phyloP scores from a whole-genome alignment of 2,113 vertebrate genomes.

The Pteronura brasiliensis region DNA sequence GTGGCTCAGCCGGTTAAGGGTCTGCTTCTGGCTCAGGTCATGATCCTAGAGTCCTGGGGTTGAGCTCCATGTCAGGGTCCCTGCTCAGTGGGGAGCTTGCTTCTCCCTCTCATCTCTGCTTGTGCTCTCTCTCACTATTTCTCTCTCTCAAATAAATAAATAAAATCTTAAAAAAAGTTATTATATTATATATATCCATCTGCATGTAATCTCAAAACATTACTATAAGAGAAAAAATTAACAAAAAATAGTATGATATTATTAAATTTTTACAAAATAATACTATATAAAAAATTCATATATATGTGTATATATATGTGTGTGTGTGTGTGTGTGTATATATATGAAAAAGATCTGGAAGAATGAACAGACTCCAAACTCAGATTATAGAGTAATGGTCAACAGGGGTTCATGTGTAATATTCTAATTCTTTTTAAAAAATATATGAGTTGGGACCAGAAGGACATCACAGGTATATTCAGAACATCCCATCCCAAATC shows the following conservation, averaged over 20 bases:
- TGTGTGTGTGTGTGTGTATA: accelerated
- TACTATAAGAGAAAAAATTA: background rate
- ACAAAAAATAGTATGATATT: background rate
- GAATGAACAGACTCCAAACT: background rate
- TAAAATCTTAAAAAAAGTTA: background rate
- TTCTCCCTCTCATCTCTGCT: no score
- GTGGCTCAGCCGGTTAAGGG: no score
- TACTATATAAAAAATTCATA: background rate
- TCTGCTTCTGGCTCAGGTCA: no score
- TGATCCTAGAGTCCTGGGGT: no score
- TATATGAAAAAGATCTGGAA: background rate
- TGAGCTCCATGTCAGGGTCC: no score
- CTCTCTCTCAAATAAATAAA: no score
- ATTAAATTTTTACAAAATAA: background rate
- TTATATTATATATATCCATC: background rate
- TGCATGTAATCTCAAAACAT: background rate
- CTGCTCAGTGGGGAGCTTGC: no score
- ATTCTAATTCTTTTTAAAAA: background rate
- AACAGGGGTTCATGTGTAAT: background rate
- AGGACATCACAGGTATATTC: no score
- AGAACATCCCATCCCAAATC: no score
- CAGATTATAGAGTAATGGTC: background rate
- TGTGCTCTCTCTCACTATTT: no score
- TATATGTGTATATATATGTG: background rate
- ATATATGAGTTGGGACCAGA: background rate